Percentiles rank a stretch among this genome's conserved stretches.
phyloP scores from a whole-genome alignment of 2,113 vertebrate genomes.

The Onychostruthus taczanowskii region DNA sequence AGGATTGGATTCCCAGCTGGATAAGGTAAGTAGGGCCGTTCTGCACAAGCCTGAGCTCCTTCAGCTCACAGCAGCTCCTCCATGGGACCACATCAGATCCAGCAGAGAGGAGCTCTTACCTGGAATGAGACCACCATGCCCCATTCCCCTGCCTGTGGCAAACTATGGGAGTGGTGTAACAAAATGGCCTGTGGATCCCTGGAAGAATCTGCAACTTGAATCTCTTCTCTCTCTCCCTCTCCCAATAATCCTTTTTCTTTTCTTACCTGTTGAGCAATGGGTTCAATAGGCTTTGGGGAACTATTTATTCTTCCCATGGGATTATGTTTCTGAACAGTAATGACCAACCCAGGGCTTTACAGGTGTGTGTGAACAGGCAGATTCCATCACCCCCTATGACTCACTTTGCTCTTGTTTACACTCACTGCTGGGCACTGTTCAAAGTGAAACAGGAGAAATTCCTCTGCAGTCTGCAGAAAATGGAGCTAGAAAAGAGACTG shows the following conservation, averaged over 20 bases:
- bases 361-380: not conserved
- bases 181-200: not conserved
- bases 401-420: not conserved
- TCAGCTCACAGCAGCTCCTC: not conserved
- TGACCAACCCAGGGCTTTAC: not conserved
- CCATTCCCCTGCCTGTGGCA: not conserved
- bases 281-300: not conserved
- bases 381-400: not conserved
- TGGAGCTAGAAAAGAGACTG: not conserved
- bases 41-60: not conserved
- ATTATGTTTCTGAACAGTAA: not conserved
- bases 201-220: not conserved
- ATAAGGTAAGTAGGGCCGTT: not conserved
- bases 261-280: not conserved
- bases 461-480: not conserved
- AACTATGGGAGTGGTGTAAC: not conserved
- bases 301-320: not conserved
- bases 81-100: accelerated
- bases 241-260: not conserved
- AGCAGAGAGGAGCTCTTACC: not conserved
- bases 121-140: not conserved
- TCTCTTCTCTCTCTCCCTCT: not conserved
- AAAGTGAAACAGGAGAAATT: not conserved
- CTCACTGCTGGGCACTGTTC: not conserved
- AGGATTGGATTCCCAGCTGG: not conserved